A percentile compares a stretch with the other conserved stretches of the same genome.
Evolutionary conservation across 2,888 invertebrate genomes (phyloP).

Genomic region (Anthrax anthrax): DNA sequence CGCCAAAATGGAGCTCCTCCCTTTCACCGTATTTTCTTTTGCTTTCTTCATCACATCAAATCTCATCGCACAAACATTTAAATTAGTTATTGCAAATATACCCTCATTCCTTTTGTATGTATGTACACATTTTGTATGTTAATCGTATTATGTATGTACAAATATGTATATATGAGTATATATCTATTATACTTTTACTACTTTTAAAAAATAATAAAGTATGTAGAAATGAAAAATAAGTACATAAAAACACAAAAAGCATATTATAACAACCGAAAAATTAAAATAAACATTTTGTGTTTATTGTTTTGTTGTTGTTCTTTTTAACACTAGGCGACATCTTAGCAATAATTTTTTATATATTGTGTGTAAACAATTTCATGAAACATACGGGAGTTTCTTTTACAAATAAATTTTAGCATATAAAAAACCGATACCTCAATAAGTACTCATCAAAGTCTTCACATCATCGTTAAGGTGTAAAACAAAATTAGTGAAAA

Average conservation of each 20-base stretch:
- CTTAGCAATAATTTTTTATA: background rate
- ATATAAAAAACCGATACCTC: constrained; percentile 28
- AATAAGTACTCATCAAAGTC: constrained; percentile 29
- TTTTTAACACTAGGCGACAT: background rate
- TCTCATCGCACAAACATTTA: too few species aligned
- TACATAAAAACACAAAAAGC: background rate
- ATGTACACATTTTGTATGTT: too few species aligned
- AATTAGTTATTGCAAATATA: background rate
- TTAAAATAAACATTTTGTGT: background rate
- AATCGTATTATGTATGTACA: too few species aligned
- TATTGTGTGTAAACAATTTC: constrained; percentile 1
- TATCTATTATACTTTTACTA: too few species aligned
- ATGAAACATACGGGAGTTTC: background rate
- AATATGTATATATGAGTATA: too few species aligned
- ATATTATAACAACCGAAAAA: background rate
- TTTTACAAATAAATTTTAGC: constrained; percentile 11
- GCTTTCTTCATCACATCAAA: background rate
- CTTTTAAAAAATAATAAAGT: too few species aligned
- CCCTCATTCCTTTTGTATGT: constrained; percentile 5
- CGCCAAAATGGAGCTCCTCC: constrained; percentile 14
- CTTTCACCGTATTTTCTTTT: constrained; percentile 6
- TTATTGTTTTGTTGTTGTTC: too few species aligned
- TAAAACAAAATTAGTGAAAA: constrained; percentile 12
- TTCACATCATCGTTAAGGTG: constrained; percentile 29
- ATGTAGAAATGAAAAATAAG: background rate